phyloP scores from a whole-genome alignment of 2,797 vertebrate genomes.

The Molossus alvarezi region DNA sequence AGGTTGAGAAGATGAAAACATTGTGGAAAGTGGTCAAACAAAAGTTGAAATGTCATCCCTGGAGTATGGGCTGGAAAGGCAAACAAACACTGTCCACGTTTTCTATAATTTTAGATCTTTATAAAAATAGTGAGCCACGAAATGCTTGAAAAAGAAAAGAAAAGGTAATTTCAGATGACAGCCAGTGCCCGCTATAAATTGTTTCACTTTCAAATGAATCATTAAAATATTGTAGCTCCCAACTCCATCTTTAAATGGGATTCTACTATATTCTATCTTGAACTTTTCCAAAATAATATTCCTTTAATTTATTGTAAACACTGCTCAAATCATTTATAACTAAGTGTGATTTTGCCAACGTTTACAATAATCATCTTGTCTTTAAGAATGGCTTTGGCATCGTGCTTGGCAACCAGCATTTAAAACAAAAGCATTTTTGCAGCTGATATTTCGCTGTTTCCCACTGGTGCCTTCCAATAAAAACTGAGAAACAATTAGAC shows the following conservation, averaged over 20 bases:
- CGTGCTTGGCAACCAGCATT: background rate
- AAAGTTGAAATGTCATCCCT: background rate
- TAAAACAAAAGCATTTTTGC: conserved; percentile 59
- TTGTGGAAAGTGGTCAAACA: background rate
- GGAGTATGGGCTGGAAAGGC: background rate
- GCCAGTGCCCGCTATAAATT: background rate
- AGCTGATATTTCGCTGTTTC: conserved; percentile 5
- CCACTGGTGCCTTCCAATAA: conserved; percentile 9
- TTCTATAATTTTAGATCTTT: background rate
- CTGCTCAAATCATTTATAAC: background rate
- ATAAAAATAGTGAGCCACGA: background rate
- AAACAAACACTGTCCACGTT: background rate
- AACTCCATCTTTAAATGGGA: conserved; percentile 3
- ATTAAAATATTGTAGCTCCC: conserved; percentile 17
- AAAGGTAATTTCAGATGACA: conserved; percentile 16
- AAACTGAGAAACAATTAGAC: conserved; percentile 11
- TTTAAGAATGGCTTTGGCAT: background rate
- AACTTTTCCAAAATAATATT: conserved; percentile 52
- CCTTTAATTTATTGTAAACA: conserved; percentile 31
- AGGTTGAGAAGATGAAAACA: conserved; percentile 10
- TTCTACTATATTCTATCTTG: background rate
- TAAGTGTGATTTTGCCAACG: conserved; percentile 25
- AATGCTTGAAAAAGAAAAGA: background rate
- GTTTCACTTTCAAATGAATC: background rate
- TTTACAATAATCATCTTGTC: conserved; percentile 16